Base-by-base conservation (phyloP, 2,888 invertebrate species). In the Melipona beecheii region DNA sequence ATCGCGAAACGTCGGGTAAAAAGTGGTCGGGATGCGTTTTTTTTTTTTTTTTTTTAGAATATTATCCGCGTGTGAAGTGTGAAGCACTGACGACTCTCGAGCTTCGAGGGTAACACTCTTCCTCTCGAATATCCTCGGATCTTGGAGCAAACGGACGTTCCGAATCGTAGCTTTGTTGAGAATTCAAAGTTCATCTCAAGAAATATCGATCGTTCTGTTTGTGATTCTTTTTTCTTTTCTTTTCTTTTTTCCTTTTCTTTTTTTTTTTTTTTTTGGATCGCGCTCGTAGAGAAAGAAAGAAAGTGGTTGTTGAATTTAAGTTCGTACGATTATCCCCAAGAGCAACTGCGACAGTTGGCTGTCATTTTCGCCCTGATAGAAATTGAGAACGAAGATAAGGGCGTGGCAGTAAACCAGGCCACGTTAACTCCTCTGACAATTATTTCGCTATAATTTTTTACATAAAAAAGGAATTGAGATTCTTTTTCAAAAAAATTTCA, bases 1-100 rank as follows among this genome's bases (percentile, higher is more conserved):
- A 69, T 79, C 83, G 81, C 83, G 89, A 87, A 84, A 88, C 83
- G 79, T 84, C 87, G 81, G 81, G 83, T 88, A 89, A 86, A 89
- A 89, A 88, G 86, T 89, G 88, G 88, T 88, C 88, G 88, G 83
- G 87, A 76, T 87, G 69, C 81, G 80, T 56, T 81, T 43, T 43
- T 43, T 9, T 43, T 9, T 43, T 9, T 1, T 9, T 43, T 11
- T 9, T 11, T 89, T 89, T 89, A 89, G 88, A 89, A 89, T 89
- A 89, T 74, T 86, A 87, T 81, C 86, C 27, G 66, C 71, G 54
- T 58, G 43, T 43, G 43, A 69, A 79, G 87, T 78, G 66, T 73
- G 78, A 75, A 79, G 78, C 83, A 78, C 49, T 43, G 65, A 75
- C 68, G 66, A 69, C 65, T 56, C 65, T 78, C 75, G 75, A 77